Conservation (phyloP, 2,113 vertebrate genomes). For the Rissa tridactyla region DNA sequence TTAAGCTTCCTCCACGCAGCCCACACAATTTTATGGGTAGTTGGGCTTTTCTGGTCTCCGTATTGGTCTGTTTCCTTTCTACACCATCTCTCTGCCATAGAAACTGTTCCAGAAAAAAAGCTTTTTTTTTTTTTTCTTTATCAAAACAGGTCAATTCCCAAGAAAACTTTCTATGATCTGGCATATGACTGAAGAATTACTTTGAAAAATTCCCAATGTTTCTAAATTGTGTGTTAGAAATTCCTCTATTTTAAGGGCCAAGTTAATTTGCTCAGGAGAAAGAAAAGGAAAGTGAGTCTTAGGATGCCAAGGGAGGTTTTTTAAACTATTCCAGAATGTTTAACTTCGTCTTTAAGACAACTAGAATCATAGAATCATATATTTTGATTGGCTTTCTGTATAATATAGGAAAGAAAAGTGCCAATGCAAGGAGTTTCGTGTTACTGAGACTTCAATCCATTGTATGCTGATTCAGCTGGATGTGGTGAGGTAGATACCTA, state of each 20-base stretch:
- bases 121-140: background rate
- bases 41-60: background rate
- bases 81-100: background rate
- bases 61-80: background rate
- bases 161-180: background rate
- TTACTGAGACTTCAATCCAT: background rate
- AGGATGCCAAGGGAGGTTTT: background rate
- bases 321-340: background rate
- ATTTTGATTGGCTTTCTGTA: background rate
- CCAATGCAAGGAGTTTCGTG: background rate
- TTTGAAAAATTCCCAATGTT: background rate
- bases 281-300: background rate
- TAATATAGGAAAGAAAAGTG: background rate
- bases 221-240: background rate
- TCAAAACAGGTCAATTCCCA: background rate
- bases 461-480: background rate
- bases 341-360: background rate
- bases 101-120: background rate
- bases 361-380: background rate
- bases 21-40: accelerated
- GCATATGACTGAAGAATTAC: background rate
- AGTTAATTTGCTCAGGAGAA: background rate
- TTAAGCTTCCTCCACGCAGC: background rate
- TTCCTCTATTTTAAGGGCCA: background rate
- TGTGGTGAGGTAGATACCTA: background rate